phyloP scores from a whole-genome alignment of 1,140 invertebrate species.

The Pseudomyrmex pallidus region DNA sequence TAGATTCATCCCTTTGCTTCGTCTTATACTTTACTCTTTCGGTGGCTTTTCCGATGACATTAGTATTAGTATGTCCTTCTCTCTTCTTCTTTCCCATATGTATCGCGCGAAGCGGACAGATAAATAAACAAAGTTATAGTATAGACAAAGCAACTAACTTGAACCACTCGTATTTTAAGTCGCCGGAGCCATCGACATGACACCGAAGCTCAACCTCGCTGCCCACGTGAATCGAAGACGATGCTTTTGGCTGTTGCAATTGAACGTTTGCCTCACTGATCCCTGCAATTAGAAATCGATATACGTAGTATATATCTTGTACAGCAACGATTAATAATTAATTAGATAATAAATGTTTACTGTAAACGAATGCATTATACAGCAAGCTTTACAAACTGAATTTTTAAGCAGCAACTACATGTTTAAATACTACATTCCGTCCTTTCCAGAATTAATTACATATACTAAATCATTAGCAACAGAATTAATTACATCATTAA shows the following conservation, averaged over 20 bases:
- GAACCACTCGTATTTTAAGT: slow-evolving; percentile 91
- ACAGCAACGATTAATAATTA: not conserved
- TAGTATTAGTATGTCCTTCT: slow-evolving; percentile 17
- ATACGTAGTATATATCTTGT: not conserved
- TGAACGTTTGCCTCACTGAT: slow-evolving; percentile 89
- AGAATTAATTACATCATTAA: too few relatives aligned
- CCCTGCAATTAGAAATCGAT: slow-evolving; percentile 86
- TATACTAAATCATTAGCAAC: too few relatives aligned
- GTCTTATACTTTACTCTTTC: not conserved
- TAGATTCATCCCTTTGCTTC: not conserved
- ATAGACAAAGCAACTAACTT: slow-evolving; percentile 82
- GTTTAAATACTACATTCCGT: too few relatives aligned
- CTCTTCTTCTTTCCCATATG: not conserved
- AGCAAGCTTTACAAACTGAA: not conserved
- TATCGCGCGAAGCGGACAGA: not conserved
- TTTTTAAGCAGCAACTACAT: not conserved
- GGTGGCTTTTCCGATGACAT: not conserved
- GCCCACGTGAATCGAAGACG: slow-evolving; percentile 86
- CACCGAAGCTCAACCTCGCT: slow-evolving; percentile 90
- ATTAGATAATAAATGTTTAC: not conserved
- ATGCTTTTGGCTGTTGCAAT: slow-evolving; percentile 87
- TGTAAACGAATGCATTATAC: too few relatives aligned
- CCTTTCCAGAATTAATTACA: too few relatives aligned
- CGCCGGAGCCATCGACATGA: slow-evolving; percentile 90
- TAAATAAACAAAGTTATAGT: slow-evolving; percentile 55